A percentile compares a stretch with the other conserved stretches of the same genome.
Evolutionary conservation across 37 sponge, comb jelly and placozoan genomes (phyloP).

Genomic region (Halisarca cf. caerulea): DNA sequence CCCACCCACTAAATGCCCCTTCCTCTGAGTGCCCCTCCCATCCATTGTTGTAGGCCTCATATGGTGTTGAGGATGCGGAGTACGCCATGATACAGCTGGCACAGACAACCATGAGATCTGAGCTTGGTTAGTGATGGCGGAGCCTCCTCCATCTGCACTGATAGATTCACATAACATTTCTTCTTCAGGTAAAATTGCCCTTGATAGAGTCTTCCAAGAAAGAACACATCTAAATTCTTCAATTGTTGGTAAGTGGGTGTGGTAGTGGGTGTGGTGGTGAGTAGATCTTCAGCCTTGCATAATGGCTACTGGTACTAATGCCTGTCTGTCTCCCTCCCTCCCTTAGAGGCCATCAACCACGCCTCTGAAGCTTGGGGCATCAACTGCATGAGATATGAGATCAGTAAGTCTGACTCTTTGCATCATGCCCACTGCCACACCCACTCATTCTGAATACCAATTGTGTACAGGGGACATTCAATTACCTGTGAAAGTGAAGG

Average conservation of each 20-base stretch:
- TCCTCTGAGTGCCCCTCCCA: too few species aligned
- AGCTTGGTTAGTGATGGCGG: slow-evolving; percentile 69
- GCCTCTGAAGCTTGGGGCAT: slow-evolving; percentile 97
- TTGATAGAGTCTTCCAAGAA: slow-evolving; percentile 97
- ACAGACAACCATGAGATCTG: slow-evolving; percentile 99
- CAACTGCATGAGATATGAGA: slow-evolving; percentile 95
- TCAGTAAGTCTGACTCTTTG: slow-evolving; percentile 37
- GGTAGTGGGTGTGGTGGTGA: too few species aligned
- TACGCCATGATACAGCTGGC: slow-evolving; percentile 96
- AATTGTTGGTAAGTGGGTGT: slow-evolving; percentile 95
- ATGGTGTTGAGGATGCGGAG: slow-evolving; percentile 96
- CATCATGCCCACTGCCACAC: neutral
- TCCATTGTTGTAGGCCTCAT: slow-evolving; percentile 69
- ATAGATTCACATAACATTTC: too few species aligned
- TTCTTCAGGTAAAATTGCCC: slow-evolving; percentile 85
- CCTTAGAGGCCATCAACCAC: slow-evolving; percentile 92
- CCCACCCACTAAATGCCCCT: too few species aligned
- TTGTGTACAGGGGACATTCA: slow-evolving; percentile 64
- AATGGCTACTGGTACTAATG: neutral
- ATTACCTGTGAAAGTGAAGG: slow-evolving; percentile 91
- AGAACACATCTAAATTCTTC: slow-evolving; percentile 77
- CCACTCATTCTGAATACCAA: neutral
- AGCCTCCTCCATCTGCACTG: too few species aligned
- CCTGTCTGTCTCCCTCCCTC: slow-evolving; percentile 13
- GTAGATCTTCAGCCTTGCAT: neutral